A percentile compares a stretch with the other conserved stretches of the same genome.
These are phyloP conservation scores for Cephus sareptanus DNA, from an alignment of 2,888 invertebrate species.

Conservation along the genomic window DNA sequence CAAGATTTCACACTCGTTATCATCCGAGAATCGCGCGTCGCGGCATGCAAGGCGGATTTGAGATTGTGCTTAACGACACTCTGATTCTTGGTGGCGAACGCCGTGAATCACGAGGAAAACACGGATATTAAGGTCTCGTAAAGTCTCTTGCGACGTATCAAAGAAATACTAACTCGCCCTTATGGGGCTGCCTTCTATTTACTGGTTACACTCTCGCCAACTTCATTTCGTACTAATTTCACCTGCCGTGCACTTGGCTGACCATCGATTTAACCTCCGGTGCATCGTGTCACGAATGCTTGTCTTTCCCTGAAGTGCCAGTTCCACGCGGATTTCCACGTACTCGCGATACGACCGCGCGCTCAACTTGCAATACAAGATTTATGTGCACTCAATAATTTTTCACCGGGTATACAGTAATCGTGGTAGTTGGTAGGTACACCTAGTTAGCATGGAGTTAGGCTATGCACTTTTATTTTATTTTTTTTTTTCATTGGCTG, in stretches of 20 bases:
- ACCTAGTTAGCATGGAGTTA: no score
- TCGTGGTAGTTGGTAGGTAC: no score
- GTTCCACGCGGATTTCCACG: no score
- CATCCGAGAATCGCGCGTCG: slow-evolving; percentile 39
- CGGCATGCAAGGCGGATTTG: slow-evolving; percentile 40
- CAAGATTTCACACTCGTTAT: slow-evolving; percentile 46
- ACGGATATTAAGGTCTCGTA: slow-evolving; percentile 59
- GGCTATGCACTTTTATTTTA: no score
- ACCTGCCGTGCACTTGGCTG: neutral
- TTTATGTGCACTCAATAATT: no score
- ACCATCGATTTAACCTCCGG: neutral
- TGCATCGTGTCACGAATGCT: neutral
- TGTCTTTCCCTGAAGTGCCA: neutral
- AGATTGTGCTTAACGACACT: slow-evolving; percentile 50
- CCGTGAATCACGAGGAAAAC: slow-evolving; percentile 50
- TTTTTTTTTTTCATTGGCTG: no score
- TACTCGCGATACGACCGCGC: no score
- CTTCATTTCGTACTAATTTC: slow-evolving; percentile 36
- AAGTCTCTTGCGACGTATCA: slow-evolving; percentile 49
- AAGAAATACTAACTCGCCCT: slow-evolving; percentile 43
- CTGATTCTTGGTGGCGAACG: neutral
- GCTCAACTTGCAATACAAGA: no score
- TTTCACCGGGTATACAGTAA: no score
- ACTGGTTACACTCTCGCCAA: slow-evolving; percentile 33
- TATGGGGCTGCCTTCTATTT: slow-evolving; percentile 27